Conservation (phyloP, 1,140 invertebrate genomes). For the Drosophila sechellia region DNA sequence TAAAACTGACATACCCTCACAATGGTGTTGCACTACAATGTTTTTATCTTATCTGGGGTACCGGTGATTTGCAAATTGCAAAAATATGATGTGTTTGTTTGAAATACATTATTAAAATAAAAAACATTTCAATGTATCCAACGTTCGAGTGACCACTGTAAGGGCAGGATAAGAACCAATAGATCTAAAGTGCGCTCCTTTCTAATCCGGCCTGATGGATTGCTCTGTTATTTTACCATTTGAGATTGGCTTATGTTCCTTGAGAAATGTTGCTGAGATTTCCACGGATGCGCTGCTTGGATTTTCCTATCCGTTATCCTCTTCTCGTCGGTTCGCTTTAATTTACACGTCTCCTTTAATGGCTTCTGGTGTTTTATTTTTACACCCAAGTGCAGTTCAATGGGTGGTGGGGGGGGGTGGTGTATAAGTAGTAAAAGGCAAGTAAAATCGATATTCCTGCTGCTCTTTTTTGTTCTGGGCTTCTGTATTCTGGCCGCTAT, state of each 20-base stretch:
- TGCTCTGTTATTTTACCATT: constrained; percentile 66
- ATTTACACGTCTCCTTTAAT: constrained; percentile 30
- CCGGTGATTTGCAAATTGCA: neutral
- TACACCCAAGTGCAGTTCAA: constrained; percentile 44
- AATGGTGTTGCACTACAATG: neutral
- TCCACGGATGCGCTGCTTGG: constrained; percentile 19
- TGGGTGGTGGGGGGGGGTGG: constrained; percentile 43
- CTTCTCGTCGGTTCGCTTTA: constrained; percentile 21
- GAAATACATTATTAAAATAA: neutral
- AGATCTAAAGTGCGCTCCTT: constrained; percentile 34
- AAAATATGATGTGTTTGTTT: neutral
- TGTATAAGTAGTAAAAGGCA: constrained; percentile 35
- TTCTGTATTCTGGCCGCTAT: constrained; percentile 17
- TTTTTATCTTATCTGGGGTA: neutral
- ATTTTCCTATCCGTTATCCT: constrained; percentile 27
- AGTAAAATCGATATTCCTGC: constrained; percentile 73
- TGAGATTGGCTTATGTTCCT: constrained; percentile 72
- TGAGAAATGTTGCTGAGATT: constrained; percentile 62
- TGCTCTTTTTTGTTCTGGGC: constrained; percentile 49
- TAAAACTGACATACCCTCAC: constrained; percentile 4
- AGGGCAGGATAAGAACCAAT: neutral
- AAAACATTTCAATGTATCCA: neutral
- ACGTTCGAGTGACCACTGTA: constrained; percentile 4
- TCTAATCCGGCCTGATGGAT: constrained; percentile 37
- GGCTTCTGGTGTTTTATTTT: constrained; percentile 32